A percentile compares a stretch with the other conserved stretches of the same genome.
Conservation (phyloP, 1,140 invertebrate genomes). For the Helicoverpa armigera region DNA sequence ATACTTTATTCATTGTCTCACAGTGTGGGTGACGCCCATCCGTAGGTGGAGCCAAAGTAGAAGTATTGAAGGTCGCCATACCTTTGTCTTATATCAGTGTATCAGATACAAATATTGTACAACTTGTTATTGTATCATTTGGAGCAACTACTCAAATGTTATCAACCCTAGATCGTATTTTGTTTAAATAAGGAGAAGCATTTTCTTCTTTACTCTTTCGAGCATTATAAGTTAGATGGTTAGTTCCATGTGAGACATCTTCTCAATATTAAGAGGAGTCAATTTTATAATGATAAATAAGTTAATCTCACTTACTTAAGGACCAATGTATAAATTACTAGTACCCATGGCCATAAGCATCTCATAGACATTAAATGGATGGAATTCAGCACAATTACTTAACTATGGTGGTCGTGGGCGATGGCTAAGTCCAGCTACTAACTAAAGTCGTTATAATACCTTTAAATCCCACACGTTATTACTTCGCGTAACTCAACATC, state of each 20-base stretch:
- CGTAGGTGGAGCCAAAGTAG: slow-evolving; percentile 45
- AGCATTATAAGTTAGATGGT: too few species aligned
- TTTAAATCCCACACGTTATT: slow-evolving; percentile 35
- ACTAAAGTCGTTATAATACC: slow-evolving; percentile 30
- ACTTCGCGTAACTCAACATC: slow-evolving; percentile 18
- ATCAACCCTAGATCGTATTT: not conserved
- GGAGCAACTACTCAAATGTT: not conserved
- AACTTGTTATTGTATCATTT: slow-evolving; percentile 7
- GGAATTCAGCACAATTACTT: not conserved
- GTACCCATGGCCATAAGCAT: not conserved
- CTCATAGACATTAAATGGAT: not conserved
- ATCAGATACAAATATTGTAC: slow-evolving; percentile 10
- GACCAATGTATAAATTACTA: not conserved
- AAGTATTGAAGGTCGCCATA: slow-evolving; percentile 33
- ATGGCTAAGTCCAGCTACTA: slow-evolving; percentile 30
- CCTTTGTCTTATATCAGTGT: slow-evolving; percentile 17
- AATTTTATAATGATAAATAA: too few species aligned
- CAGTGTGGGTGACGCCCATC: slow-evolving; percentile 54
- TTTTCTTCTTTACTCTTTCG: too few species aligned
- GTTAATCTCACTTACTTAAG: too few species aligned
- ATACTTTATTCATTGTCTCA: slow-evolving; percentile 46
- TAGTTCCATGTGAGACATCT: too few species aligned
- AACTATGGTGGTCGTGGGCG: slow-evolving; percentile 33
- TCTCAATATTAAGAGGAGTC: too few species aligned
- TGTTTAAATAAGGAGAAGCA: too few species aligned